Percentiles rank a stretch among this genome's conserved stretches.
Evolutionary conservation across 2,888 invertebrate genomes (phyloP).

Genomic region (Lepeophtheirus nordmannii): DNA sequence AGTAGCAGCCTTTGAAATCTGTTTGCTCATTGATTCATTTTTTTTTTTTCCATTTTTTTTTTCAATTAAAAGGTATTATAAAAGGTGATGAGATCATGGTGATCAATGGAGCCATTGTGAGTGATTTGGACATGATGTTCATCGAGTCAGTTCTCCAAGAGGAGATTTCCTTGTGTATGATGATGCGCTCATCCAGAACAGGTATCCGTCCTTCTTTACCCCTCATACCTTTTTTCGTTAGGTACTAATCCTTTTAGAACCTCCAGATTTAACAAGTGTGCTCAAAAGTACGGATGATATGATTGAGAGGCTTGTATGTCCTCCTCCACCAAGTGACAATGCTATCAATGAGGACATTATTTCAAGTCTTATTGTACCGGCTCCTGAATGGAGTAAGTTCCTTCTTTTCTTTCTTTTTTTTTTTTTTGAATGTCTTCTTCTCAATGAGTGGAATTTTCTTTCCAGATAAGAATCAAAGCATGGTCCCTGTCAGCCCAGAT

Average conservation of each 20-base stretch:
- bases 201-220: conserved; percentile 35
- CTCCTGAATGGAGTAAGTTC: conserved; percentile 79
- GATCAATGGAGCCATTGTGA: conserved; percentile 92
- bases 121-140: conserved; percentile 98
- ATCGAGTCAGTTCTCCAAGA: conserved; percentile 90
- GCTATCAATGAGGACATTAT: conserved; percentile 91
- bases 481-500: conserved; percentile 6
- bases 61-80: conserved; percentile 82
- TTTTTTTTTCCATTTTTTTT: conserved; percentile 23
- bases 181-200: conserved; percentile 78
- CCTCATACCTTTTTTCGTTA: too few relatives aligned
- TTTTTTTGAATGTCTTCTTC: not conserved
- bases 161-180: conserved; percentile 82
- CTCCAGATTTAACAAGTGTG: conserved; percentile 8
- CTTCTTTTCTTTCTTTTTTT: not conserved
- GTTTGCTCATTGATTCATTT: not conserved
- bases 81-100: conserved; percentile 97
- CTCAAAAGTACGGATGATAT: conserved; percentile 13
- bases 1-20: conserved; percentile 10
- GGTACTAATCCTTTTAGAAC: too few relatives aligned
- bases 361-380: conserved; percentile 86
- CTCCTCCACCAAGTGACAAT: conserved; percentile 85
- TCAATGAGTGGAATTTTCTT: too few relatives aligned
- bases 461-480: not conserved
- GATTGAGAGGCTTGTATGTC: conserved; percentile 73